phyloP scores from a whole-genome alignment of 2,888 invertebrate species.

The Meteorus colon region DNA sequence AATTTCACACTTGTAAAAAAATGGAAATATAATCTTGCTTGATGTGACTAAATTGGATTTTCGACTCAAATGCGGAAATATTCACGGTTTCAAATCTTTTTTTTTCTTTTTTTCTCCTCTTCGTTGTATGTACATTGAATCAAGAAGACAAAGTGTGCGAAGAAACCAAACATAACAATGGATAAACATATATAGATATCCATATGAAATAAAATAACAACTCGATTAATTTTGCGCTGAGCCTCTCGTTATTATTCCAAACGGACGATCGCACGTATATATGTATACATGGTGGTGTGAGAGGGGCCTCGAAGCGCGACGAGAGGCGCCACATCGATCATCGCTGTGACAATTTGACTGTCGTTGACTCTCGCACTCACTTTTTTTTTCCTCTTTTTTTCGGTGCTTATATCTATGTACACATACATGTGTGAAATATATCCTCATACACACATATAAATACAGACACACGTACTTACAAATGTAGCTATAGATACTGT shows the following conservation, averaged over 20 bases:
- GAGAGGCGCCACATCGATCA: slow-evolving; percentile 67
- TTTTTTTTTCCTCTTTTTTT: slow-evolving; percentile 21
- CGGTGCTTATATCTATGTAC: slow-evolving; percentile 24
- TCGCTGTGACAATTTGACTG: slow-evolving; percentile 64
- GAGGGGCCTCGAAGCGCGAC: slow-evolving; percentile 60
- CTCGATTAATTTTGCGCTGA: slow-evolving; percentile 39
- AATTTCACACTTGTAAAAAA: too few relatives aligned
- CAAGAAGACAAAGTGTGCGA: too few relatives aligned
- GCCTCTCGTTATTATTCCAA: slow-evolving; percentile 47
- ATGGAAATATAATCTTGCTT: too few relatives aligned
- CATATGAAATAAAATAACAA: slow-evolving; percentile 24
- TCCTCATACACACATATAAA: background rate
- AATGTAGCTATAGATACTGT: background rate
- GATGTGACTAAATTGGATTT: too few relatives aligned
- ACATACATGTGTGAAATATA: background rate
- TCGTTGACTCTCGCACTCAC: slow-evolving; percentile 41
- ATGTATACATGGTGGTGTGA: slow-evolving; percentile 42
- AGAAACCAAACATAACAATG: slow-evolving; percentile 30
- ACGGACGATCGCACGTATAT: slow-evolving; percentile 45
- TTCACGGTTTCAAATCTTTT: too few relatives aligned
- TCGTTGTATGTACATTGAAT: too few relatives aligned
- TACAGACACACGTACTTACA: slow-evolving; percentile 6
- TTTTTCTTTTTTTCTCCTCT: too few relatives aligned
- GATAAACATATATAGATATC: slow-evolving; percentile 3
- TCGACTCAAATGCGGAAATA: too few relatives aligned